phyloP scores from a whole-genome alignment of 2,113 vertebrate genomes.

The Xiphophorus hellerii region DNA sequence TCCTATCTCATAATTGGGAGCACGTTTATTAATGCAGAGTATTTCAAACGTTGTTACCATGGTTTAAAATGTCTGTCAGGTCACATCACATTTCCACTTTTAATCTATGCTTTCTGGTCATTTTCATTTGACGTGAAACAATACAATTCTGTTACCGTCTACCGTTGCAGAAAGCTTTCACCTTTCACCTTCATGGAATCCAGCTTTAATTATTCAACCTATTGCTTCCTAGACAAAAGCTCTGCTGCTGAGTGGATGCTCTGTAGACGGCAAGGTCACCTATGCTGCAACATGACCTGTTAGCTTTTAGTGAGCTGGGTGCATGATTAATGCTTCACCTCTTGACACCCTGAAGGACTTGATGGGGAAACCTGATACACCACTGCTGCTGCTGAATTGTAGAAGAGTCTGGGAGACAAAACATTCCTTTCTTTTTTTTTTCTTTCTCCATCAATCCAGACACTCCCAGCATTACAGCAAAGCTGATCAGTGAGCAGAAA shows the following conservation, averaged over 20 bases:
- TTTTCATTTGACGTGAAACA: too few species aligned
- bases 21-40: too few species aligned
- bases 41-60: too few species aligned
- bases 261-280: constrained; percentile 35
- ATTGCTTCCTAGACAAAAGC: background rate
- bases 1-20: too few species aligned
- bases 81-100: too few species aligned
- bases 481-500: constrained; percentile 97
- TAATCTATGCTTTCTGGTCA: too few species aligned
- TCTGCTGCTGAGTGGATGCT: background rate
- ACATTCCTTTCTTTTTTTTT: background rate
- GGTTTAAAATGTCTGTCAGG: too few species aligned
- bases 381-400: constrained; percentile 2
- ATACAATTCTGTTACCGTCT: too few species aligned
- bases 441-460: constrained; percentile 75
- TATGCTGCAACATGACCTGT: constrained; percentile 1
- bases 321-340: constrained; percentile 61
- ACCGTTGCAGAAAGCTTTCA: too few species aligned
- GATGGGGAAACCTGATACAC: constrained; percentile 43
- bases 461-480: constrained; percentile 98
- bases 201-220: too few species aligned
- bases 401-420: background rate
- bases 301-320: constrained; percentile 5
- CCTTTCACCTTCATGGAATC: too few species aligned
- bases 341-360: constrained; percentile 58